Evolutionary conservation across 1,140 invertebrate genomes (phyloP), one percentile per base, ranked within the genome.

Genomic region (Drosophila elegans): DNA sequence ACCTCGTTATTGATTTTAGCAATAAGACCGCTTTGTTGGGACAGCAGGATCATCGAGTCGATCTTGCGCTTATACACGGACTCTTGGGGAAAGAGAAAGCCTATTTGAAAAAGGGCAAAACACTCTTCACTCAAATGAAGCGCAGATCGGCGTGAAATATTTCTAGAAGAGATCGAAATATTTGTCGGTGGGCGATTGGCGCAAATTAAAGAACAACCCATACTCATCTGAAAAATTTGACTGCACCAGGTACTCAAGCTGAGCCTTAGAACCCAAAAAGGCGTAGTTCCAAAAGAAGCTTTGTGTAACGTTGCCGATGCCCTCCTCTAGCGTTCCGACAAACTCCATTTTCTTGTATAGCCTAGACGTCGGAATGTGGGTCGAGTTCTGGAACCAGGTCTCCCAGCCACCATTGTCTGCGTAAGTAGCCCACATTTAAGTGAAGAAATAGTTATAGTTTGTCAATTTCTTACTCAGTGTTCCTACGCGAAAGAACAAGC

Each of bases 221-320:
- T 93, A 95, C 94, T 92, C 93, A 46, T 93, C 90, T 2, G 95
- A 93, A 93, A 94, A 96, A 83, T 96, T 96, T 1, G 94, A 94
- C 80, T 95, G 94, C 0, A 96, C 94, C 32, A 96, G 93, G 80
- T 95, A 96, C 79, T 96, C 94, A 1, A 96, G 93, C 71, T 95
- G 93, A 9, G 94, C 94, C 78, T 93, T 93, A 0, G 96, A 96
- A 25, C 95, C 95, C 2, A 96, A 85, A 90, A 96, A 96, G 0
- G 96, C 95, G 75, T 96, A 96, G 4, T 95, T 94, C 94, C 95
- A 95, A 76, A 96, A 95, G 64, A 95, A 96, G 21, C 95, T 94
- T 71, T 93, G 94, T 2, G 95, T 96, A 1, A 95, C 95, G 90
- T 96, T 96, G 48, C 93, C 93, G 4, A 96, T 93, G 2, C 95